Base-by-base conservation (phyloP, 2,888 invertebrate genomes). In the Mystacides longicornis region DNA sequence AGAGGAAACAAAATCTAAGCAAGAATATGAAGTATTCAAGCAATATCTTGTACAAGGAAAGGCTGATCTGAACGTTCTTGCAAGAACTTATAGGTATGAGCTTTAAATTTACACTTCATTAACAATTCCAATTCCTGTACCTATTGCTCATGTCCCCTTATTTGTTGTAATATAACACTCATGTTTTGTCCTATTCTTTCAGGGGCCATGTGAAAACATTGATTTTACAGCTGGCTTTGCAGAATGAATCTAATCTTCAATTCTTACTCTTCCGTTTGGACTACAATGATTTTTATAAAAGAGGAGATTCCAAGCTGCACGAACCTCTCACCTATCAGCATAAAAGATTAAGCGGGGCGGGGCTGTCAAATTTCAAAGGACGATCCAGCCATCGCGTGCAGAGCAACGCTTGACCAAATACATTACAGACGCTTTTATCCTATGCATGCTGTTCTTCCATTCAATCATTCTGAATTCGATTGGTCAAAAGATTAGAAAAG, bases 271-370 rank as follows among this genome's bases (percentile, higher is more conserved):
- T 92, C 67, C 83, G 96, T 2, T 79, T 97, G 55, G 95, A 96
- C 74, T 97, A 96, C 71, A 97, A 95, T 71, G 93, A 93, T 69
- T 91, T 90, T 73, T 97, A 97, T 75, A 91, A 92, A 68, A 84
- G 87, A 59, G 82, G 84, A 57, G 88, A 91, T 68, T 82, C 84
- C 61, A 82, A 88, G 64, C 79, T 93, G 53, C 86, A 86, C 57
- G 85, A 80, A 57, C 81, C 82, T 2, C 71, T 82, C 52, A 82
- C 82, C 1, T 82, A 82, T 63, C 82, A 82, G 63, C 82, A 81
- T 66, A 80, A 81, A 71, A 74, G 82, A 23, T 74, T 81, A 67
- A 81, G 81, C 65, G 79, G 77, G 65, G 76, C 80, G 54, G 76
- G 76, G 33, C 67, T 75, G 4, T 5, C 37, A 4, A 3, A 37